Conservation (phyloP, 2,797 vertebrate species). For the Lacerta bilineata region DNA sequence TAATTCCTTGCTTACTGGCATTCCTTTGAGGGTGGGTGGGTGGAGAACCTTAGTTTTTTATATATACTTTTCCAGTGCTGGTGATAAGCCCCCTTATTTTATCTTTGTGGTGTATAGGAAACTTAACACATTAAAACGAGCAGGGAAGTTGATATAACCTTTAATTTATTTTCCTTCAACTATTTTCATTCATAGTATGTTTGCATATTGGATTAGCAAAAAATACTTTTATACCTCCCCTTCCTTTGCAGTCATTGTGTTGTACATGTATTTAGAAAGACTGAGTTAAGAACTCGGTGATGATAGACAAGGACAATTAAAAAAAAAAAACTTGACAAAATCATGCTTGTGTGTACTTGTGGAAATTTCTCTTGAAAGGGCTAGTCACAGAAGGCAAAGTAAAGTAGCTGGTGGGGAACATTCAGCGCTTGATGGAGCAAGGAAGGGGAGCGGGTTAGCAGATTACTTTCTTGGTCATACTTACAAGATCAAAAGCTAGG, state of each 20-base stretch:
- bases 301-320: constrained; percentile 61
- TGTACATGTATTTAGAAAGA: constrained; percentile 75
- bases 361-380: not conserved
- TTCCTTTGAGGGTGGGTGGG: not conserved
- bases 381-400: not conserved
- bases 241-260: constrained; percentile 61
- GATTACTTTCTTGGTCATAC: not conserved
- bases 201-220: constrained; percentile 68
- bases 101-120: constrained; percentile 49
- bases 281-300: constrained; percentile 71
- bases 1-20: constrained; percentile 22
- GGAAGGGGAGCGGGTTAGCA: not conserved
- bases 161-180: constrained; percentile 83
- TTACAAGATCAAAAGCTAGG: not conserved
- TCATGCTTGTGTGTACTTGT: constrained; percentile 67
- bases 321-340: constrained; percentile 58
- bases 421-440: not conserved
- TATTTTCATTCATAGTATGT: constrained; percentile 67
- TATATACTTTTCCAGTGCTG: constrained; percentile 58
- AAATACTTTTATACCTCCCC: constrained; percentile 56
- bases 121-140: constrained; percentile 57
- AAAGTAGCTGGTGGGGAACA: not conserved
- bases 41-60: constrained; percentile 51
- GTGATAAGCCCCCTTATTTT: constrained; percentile 62
- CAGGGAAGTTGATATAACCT: constrained; percentile 69